A percentile compares a stretch with the other conserved stretches of the same genome.
phyloP scores from a whole-genome alignment of 2,888 invertebrate genomes.

The Rhyacophila evoluta region DNA sequence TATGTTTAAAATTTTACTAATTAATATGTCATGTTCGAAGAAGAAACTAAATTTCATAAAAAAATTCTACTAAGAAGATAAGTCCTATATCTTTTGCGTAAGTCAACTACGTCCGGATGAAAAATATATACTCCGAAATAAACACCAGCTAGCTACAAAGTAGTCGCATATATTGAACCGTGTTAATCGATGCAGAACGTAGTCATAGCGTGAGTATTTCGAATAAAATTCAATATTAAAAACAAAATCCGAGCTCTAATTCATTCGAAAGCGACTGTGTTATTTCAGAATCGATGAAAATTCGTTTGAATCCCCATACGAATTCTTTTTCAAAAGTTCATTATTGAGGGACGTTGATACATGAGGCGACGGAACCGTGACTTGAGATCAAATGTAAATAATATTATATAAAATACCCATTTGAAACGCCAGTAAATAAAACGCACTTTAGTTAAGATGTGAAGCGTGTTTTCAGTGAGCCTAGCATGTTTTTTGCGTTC shows the following conservation, averaged over 20 bases:
- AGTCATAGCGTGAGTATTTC: conserved; percentile 6
- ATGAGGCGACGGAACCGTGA: neutral
- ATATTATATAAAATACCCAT: neutral
- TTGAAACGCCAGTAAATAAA: neutral
- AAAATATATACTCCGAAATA: too few species aligned
- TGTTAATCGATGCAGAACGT: neutral
- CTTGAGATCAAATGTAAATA: neutral
- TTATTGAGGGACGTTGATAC: neutral
- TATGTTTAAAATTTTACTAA: too few species aligned
- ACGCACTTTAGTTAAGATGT: conserved; percentile 4
- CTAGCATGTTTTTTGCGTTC: neutral
- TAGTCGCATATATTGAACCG: neutral
- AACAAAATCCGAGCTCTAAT: conserved; percentile 1
- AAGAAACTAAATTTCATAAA: too few species aligned
- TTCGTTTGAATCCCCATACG: neutral
- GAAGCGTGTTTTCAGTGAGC: neutral
- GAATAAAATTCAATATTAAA: conserved; percentile 22
- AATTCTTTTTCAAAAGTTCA: conserved; percentile 7
- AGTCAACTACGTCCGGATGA: too few species aligned
- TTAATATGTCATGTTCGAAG: too few species aligned
- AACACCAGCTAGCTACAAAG: too few species aligned
- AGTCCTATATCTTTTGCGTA: too few species aligned
- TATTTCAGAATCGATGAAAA: neutral
- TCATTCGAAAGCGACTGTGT: neutral
- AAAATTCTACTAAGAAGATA: too few species aligned